A percentile compares a stretch with the other conserved stretches of the same genome.
Conservation (phyloP, 2,113 vertebrate genomes). For the Pseudorasbora parva region DNA sequence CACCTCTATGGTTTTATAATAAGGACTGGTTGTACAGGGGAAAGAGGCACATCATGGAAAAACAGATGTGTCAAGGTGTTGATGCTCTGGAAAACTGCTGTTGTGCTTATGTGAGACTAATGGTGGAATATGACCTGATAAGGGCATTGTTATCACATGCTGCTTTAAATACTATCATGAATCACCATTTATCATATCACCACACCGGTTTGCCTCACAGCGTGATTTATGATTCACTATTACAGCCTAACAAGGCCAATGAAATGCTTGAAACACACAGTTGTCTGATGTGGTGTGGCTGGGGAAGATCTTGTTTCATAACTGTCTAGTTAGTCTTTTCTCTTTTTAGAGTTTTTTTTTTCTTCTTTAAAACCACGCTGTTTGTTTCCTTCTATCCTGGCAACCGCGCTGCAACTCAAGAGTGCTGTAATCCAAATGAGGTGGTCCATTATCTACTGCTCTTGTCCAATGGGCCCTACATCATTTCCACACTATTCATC, state of each 20-base stretch:
- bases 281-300: not conserved
- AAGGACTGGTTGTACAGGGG: not conserved
- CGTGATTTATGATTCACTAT: not conserved
- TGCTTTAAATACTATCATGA: slow-evolving; percentile 23
- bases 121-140: slow-evolving; percentile 13
- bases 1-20: not conserved
- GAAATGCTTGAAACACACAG: not conserved
- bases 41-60: slow-evolving; percentile 20
- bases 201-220: not conserved
- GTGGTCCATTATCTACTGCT: not conserved
- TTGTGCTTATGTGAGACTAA: not conserved
- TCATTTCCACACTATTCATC: not conserved
- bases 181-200: slow-evolving; percentile 33
- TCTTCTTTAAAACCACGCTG: not conserved
- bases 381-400: slow-evolving; percentile 9
- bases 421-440: slow-evolving; percentile 19
- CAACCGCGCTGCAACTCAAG: not conserved
- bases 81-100: slow-evolving; percentile 7
- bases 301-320: not conserved
- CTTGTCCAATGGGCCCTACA: not conserved
- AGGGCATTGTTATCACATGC: slow-evolving; percentile 18
- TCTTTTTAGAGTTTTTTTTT: not conserved
- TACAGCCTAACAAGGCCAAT: not conserved
- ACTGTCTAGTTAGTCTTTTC: not conserved
- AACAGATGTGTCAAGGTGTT: slow-evolving; percentile 16